Percentiles rank a stretch among this genome's conserved stretches.
Evolutionary conservation across 2,113 vertebrate species (phyloP).

Genomic region (Paradoxurus hermaphroditus): DNA sequence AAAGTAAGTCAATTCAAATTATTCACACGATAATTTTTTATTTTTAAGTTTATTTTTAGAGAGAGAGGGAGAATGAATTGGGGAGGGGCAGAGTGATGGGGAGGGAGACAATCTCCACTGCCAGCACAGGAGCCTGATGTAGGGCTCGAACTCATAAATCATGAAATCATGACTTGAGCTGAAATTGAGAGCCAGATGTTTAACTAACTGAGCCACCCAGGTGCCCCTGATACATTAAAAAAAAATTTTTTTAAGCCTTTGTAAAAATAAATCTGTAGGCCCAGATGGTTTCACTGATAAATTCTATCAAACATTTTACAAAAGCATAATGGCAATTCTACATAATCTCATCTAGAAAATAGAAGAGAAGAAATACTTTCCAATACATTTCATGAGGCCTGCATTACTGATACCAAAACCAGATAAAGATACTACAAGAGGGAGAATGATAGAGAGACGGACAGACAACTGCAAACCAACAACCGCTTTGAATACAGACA

Average conservation of each 20-base stretch:
- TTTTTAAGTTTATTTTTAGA: too few species aligned
- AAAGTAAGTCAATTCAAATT: background rate
- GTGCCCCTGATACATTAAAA: background rate
- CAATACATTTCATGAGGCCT: background rate
- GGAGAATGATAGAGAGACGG: background rate
- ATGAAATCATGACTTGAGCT: too few species aligned
- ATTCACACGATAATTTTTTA: too few species aligned
- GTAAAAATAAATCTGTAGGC: background rate
- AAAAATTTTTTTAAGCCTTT: background rate
- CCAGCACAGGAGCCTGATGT: too few species aligned
- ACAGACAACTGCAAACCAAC: background rate
- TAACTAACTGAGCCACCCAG: too few species aligned
- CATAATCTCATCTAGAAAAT: background rate
- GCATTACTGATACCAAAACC: background rate
- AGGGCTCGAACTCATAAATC: too few species aligned
- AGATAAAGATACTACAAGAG: background rate
- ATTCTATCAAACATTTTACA: background rate
- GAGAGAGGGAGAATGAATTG: too few species aligned
- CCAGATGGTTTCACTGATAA: background rate
- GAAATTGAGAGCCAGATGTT: too few species aligned
- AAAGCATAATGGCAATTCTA: background rate
- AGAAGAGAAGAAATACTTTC: background rate
- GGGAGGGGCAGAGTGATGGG: too few species aligned
- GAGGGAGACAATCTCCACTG: too few species aligned
- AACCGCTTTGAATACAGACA: background rate